Conservation (phyloP, 2,113 vertebrate genomes). For the Ochotona princeps region DNA sequence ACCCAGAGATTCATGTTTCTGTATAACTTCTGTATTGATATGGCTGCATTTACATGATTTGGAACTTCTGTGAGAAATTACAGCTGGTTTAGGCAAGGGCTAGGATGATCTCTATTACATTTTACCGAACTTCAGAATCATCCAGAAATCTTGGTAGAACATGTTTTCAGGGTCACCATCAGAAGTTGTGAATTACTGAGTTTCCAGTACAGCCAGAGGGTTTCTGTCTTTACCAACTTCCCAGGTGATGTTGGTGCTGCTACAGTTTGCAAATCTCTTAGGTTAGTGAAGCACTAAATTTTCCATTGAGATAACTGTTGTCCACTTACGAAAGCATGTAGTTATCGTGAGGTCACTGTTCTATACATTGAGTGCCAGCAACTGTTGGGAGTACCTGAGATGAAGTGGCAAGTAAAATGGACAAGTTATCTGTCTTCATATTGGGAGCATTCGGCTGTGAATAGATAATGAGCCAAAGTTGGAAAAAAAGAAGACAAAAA, state of each 20-base stretch:
- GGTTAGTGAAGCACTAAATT: not conserved
- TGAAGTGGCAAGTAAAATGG: not conserved
- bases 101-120: not conserved
- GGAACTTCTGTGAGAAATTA: not conserved
- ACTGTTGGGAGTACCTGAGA: rapidly evolving
- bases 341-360: not conserved
- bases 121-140: not conserved
- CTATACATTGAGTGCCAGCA: not conserved
- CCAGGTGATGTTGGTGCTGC: not conserved
- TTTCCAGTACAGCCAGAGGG: not conserved
- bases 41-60: not conserved
- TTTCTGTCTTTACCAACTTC: not conserved
- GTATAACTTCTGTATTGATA: not conserved
- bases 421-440: not conserved
- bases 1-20: not conserved
- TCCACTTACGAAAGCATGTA: not conserved
- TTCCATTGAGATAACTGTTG: not conserved
- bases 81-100: not conserved
- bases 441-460: not conserved
- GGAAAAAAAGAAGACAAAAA: not conserved
- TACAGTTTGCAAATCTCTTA: not conserved
- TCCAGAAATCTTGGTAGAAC: not conserved
- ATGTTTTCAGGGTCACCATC: not conserved
- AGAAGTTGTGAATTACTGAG: not conserved
- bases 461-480: not conserved